phyloP scores from a whole-genome alignment of 2,888 invertebrate genomes.

The Lepidonotus clava region DNA sequence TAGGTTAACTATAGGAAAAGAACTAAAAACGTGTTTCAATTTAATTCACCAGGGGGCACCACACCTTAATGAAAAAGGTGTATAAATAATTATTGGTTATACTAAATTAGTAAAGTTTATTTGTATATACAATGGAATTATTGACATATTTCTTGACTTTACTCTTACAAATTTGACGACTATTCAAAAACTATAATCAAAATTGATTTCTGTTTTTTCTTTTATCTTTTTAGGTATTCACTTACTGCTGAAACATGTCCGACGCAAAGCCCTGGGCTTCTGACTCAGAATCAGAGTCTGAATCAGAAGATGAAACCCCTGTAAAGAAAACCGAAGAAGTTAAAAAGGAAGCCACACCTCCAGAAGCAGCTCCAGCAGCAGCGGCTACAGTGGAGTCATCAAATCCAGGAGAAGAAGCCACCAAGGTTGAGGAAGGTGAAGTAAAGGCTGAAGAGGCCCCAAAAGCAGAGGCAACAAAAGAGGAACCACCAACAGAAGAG shows the following conservation, averaged over 20 bases:
- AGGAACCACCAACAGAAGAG: neutral
- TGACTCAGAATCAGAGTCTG: slow-evolving; percentile 15
- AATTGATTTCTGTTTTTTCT: too few relatives aligned
- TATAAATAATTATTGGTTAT: too few relatives aligned
- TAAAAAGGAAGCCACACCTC: neutral
- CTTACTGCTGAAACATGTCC: neutral
- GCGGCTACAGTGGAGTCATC: slow-evolving; percentile 16
- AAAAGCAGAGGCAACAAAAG: neutral
- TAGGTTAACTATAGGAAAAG: too few relatives aligned
- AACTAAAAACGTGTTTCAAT: too few relatives aligned
- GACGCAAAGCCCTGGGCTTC: slow-evolving; percentile 33
- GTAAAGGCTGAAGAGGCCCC: neutral
- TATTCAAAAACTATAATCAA: too few relatives aligned
- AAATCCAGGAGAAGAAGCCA: neutral
- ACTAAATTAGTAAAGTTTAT: too few relatives aligned
- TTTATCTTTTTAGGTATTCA: too few relatives aligned
- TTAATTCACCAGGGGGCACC: too few relatives aligned
- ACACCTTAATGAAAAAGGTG: too few relatives aligned
- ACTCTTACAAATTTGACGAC: too few relatives aligned
- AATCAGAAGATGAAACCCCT: neutral
- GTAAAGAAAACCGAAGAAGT: slow-evolving; percentile 26
- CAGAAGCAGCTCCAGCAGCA: neutral
- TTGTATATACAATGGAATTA: too few relatives aligned
- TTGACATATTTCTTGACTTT: too few relatives aligned
- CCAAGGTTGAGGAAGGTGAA: neutral